phyloP scores from a whole-genome alignment of 2,888 invertebrate genomes.

The Brachycybe producta region DNA sequence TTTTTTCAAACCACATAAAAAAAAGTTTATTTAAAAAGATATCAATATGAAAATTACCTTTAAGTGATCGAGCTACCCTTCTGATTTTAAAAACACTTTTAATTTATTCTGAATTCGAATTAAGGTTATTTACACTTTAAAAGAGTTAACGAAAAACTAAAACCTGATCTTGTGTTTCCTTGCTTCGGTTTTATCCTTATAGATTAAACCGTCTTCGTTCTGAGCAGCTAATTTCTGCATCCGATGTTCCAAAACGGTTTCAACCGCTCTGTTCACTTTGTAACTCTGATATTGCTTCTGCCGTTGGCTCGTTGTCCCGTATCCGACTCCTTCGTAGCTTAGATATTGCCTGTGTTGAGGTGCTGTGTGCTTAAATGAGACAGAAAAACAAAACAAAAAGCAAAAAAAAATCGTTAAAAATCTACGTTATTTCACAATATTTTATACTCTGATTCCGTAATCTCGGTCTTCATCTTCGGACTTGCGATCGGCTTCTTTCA shows the following conservation, averaged over 20 bases:
- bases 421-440: slow-evolving; percentile 1
- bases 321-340: slow-evolving; percentile 61
- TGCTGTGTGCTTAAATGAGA: slow-evolving; percentile 55
- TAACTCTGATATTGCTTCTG: slow-evolving; percentile 60
- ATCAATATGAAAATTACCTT: too few relatives aligned
- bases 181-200: slow-evolving; percentile 49
- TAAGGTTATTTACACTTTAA: too few relatives aligned
- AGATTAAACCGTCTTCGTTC: slow-evolving; percentile 46
- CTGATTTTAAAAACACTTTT: too few relatives aligned
- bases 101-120: too few relatives aligned
- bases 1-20: too few relatives aligned
- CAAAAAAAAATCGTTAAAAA: too few relatives aligned
- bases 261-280: slow-evolving; percentile 54
- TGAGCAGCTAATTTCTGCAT: slow-evolving; percentile 36
- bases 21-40: too few relatives aligned
- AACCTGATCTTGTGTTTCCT: slow-evolving; percentile 62
- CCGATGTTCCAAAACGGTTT: slow-evolving; percentile 47
- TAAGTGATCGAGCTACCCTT: too few relatives aligned
- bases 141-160: too few relatives aligned
- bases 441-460: slow-evolving; percentile 32
- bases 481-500: slow-evolving; percentile 27
- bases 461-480: slow-evolving; percentile 44
- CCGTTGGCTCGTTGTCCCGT: slow-evolving; percentile 62
- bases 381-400: slow-evolving; percentile 23
- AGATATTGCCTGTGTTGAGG: slow-evolving; percentile 80